These are phyloP conservation scores for Bubo blakistoni DNA, from an alignment of 2,113 vertebrate species.

Conservation along the genomic window DNA sequence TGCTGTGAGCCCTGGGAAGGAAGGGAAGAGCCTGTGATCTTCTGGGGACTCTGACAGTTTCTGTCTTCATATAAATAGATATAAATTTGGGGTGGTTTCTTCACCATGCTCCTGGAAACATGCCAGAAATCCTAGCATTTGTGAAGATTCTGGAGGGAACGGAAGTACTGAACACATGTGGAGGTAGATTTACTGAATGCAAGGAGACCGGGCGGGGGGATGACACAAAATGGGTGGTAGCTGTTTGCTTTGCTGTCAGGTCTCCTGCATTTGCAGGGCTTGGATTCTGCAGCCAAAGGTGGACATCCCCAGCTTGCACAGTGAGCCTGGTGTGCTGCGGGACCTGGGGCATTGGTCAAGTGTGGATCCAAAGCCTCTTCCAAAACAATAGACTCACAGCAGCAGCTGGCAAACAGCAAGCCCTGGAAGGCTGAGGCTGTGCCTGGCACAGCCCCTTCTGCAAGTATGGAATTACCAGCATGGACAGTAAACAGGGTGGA, in stretches of 20 bases:
- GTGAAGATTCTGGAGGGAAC: not conserved
- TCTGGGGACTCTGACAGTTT: not conserved
- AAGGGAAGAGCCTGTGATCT: not conserved
- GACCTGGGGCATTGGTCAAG: not conserved
- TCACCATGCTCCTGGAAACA: not conserved
- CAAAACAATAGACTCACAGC: not conserved
- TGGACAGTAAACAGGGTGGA: not conserved
- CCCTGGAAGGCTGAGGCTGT: not conserved
- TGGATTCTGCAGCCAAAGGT: not conserved
- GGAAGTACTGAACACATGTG: not conserved
- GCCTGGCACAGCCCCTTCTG: not conserved
- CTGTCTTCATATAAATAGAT: not conserved
- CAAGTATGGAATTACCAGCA: not conserved
- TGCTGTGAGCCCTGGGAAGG: not conserved
- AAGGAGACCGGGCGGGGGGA: not conserved
- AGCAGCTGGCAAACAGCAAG: not conserved
- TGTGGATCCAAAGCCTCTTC: not conserved
- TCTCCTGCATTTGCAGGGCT: not conserved
- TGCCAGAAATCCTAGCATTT: not conserved
- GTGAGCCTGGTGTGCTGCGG: too few species aligned
- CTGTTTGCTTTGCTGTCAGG: not conserved
- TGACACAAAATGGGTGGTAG: not conserved
- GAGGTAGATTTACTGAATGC: not conserved
- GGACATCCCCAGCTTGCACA: not conserved
- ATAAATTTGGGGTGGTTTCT: too few species aligned